These are phyloP conservation scores for Nephrocerus scutellatus DNA, from an alignment of 2,888 invertebrate genomes.

Conservation along the genomic window DNA sequence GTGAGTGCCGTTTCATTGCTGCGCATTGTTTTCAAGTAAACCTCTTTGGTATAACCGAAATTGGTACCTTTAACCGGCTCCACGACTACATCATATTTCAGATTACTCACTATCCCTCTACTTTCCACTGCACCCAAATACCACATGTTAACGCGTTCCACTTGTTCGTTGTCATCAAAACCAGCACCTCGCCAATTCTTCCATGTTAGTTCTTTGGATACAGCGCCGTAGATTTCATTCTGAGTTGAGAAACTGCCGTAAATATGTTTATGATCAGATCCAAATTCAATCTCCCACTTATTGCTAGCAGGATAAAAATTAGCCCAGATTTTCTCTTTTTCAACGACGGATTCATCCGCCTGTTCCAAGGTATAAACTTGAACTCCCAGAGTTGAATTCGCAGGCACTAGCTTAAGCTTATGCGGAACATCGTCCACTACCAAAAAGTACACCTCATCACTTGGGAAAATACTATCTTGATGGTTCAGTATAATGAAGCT, in stretches of 20 bases:
- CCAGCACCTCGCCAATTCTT: conserved; percentile 11
- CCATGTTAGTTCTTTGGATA: conserved; percentile 10
- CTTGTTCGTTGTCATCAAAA: conserved; percentile 2
- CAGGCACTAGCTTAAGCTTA: neutral
- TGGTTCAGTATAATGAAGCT: conserved; percentile 10
- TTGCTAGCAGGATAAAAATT: conserved; percentile 2
- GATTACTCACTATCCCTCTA: neutral
- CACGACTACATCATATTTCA: conserved; percentile 1
- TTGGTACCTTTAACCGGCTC: neutral
- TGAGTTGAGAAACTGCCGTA: no score
- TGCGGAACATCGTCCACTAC: conserved; percentile 7
- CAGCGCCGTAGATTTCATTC: no score
- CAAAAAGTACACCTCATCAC: conserved; percentile 2
- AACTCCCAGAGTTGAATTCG: neutral
- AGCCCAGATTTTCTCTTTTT: conserved; percentile 3
- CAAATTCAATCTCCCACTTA: conserved; percentile 10
- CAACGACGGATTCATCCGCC: no score
- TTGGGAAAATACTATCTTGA: conserved; percentile 6
- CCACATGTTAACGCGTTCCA: conserved; percentile 9
- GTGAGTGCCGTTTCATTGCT: conserved; percentile 7
- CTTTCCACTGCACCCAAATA: conserved; percentile 6
- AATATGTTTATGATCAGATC: conserved; percentile 5
- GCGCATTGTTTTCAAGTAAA: neutral
- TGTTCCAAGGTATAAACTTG: neutral
- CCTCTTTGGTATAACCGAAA: conserved; percentile 5